Base-by-base conservation (phyloP, 1,140 invertebrate species). In the Cyclargus thomasi region DNA sequence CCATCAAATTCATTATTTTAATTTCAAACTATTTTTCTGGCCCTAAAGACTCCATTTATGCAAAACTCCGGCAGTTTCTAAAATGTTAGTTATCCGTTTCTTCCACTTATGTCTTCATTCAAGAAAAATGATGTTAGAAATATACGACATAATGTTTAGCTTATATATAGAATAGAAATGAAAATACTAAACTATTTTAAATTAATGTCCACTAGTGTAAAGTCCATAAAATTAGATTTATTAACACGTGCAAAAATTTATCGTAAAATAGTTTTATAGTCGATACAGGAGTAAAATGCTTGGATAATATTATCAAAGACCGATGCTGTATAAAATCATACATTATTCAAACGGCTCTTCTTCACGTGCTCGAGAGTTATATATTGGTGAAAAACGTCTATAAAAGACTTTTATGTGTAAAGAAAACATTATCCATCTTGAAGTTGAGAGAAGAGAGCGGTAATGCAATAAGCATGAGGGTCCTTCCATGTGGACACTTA, bases 261-360 rank as follows among this genome's bases (percentile, higher is more conserved):
- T 16, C 14, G 39, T 29, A 29, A 29, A 47, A 47, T 47, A 14
- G 14, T 47, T 47, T 47, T 47, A 11, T 47, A 47, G 11, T 47
- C 29, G 29, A 29, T 29, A 1, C 8, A 7, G 8, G 8, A 29
- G 29, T 47, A 11, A 47, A 14, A 47, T 47, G 14, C 7, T 47
- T 47, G 10, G 39, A 47, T 16, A 47, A 47, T 47, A 16, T 47
- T 47, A 47, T 55, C 53, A 55, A 55, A 55, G 53, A 47, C 39
- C 39, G 39, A 20, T 18, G 18, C 16, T 55, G 10, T 55, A 55
- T 17, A 20, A 55, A 55, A 55, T 55, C 53, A 55, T 55, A 55
- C 53, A 55, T 55, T 55, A 55, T 55, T 55, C 53, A 55, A 55
- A 55, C 18, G 10, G 18, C 18, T 55, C 53, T 55, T 55, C 53